Evolutionary conservation across 2,113 vertebrate genomes (phyloP), one percentile per base, ranked within the genome.

Genomic region (Elaphurus davidianus): DNA sequence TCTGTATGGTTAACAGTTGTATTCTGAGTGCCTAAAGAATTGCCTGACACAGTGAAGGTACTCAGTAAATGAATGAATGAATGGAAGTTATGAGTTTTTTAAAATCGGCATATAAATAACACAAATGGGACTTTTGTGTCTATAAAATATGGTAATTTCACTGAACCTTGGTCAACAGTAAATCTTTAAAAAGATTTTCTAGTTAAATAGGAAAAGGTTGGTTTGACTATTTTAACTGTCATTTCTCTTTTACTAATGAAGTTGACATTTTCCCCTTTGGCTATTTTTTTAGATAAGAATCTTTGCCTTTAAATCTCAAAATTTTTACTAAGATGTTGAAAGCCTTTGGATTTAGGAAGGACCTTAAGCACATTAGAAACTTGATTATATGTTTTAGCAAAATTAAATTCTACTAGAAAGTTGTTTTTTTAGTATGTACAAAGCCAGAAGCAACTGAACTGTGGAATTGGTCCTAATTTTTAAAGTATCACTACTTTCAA

Each of bases 311-410:
- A 89, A 71, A 90, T 95, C 47, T 78, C 79, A 47, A 45, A 33
- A 84, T 87, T 96, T 97, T 90, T 87, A 87, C 27, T 78, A 94
- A 85, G 62, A 71, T 84, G 17, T 91, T 84, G 30, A 71, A 97
- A 92, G 54, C 67, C 23, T 84, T 83, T 90, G 28, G 74, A 74
- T 92, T 47, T 92, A 67, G 11, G 11, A 85, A 55, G 36, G 14
- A 84, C 54, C n/a, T 92, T 92, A 96, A 97, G 19, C 40, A 96
- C 17, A 47, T 92, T 91, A 89, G 43, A 79, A 21, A 71, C 30
- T 95, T 95, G 55, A 54, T 84, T 97, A 36, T 83, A 19, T 85
- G 33, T 59, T 57, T 93, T 50, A 62, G 59, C 45, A 94, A 95
- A 85, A 93, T 93, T 57, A 89, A 93, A 92, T 92, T 94, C 43